Evolutionary conservation across 2,888 invertebrate genomes (phyloP).

Genomic region (Incurvaria masculella): DNA sequence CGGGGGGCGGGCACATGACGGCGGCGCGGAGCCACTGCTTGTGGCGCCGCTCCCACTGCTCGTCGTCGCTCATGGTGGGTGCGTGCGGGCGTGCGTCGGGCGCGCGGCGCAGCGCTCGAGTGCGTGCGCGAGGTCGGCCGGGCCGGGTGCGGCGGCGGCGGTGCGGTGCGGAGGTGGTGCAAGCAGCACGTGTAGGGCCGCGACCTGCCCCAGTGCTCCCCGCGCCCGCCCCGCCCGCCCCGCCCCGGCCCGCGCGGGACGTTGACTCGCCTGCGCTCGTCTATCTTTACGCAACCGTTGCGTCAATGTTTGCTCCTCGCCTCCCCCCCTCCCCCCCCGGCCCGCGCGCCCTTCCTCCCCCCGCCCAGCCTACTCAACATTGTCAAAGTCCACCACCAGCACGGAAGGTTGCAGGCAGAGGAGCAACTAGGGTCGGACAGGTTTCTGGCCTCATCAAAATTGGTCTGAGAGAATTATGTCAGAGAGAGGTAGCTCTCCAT

Average conservation of each 20-base stretch:
- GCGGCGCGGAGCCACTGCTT: conserved; percentile 52
- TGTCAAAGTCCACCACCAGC: not conserved
- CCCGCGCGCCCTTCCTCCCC: not conserved
- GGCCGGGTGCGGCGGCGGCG: not conserved
- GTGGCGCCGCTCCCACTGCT: conserved; percentile 28
- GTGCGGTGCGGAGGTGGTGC: not conserved
- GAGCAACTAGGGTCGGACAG: too few relatives aligned
- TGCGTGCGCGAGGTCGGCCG: conserved; percentile 4
- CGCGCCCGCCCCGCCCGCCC: not conserved
- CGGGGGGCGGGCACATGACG: conserved; percentile 37
- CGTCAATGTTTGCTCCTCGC: not conserved
- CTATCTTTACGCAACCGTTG: conserved; percentile 3
- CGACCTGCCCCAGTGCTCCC: not conserved
- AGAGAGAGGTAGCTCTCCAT: too few relatives aligned
- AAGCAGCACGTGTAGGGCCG: conserved; percentile 11
- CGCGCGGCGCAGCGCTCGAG: conserved; percentile 6
- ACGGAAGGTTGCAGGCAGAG: conserved; percentile 6
- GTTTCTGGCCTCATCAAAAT: too few relatives aligned
- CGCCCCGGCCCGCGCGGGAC: not conserved
- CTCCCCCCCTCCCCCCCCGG: not conserved
- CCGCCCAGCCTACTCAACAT: not conserved
- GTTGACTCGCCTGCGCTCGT: not conserved
- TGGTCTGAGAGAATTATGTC: too few relatives aligned
- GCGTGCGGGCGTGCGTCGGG: conserved; percentile 1
- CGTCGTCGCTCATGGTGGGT: conserved; percentile 20